Conservation (phyloP, 35 echinoderm and acorn worm species). For the Hemicentrotus pulcherrimus region DNA sequence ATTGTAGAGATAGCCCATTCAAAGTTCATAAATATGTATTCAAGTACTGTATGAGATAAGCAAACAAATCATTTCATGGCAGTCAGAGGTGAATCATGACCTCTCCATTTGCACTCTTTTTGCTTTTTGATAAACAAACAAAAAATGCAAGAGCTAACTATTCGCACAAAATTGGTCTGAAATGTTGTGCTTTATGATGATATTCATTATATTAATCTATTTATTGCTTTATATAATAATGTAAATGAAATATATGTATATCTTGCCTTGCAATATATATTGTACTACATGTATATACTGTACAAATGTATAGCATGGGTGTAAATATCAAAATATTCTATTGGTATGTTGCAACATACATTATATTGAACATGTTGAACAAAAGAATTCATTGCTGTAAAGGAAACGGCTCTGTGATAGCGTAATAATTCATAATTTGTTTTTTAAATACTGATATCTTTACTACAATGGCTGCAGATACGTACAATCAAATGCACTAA, state of each 20-base stretch:
- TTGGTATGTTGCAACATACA: background rate
- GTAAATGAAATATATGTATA: constrained; percentile 4
- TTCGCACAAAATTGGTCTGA: background rate
- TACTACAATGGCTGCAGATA: constrained; percentile 2
- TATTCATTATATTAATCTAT: background rate
- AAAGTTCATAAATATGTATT: background rate
- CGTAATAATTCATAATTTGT: background rate
- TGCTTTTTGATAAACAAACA: background rate
- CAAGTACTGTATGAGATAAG: constrained; percentile 8
- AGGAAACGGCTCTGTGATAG: background rate
- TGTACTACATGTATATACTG: background rate
- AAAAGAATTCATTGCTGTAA: background rate
- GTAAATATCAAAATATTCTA: background rate
- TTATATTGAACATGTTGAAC: background rate
- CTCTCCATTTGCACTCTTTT: background rate
- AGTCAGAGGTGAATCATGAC: background rate
- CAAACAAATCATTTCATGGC: background rate
- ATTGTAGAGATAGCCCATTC: background rate
- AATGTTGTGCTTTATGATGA: background rate
- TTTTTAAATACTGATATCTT: background rate
- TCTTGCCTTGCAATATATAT: background rate
- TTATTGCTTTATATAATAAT: constrained; percentile 21
- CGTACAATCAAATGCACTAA: background rate
- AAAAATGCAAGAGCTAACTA: background rate
- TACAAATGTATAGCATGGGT: background rate